Conservation (phyloP, 2,113 vertebrate species). For the Eulemur macaco region DNA sequence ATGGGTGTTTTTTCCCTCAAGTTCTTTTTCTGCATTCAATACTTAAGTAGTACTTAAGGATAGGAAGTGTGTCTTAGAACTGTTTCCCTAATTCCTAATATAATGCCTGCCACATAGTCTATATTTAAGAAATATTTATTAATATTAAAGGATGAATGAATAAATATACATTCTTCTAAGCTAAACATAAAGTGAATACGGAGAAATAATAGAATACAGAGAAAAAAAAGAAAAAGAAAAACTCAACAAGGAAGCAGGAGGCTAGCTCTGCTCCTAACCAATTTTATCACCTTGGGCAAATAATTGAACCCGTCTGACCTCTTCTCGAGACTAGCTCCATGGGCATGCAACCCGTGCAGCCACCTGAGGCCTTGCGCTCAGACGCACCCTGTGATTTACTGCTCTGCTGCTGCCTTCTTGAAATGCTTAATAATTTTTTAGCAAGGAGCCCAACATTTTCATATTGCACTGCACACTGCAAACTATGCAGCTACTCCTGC, state of each 20-base stretch:
- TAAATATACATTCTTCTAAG: not conserved
- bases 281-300: not conserved
- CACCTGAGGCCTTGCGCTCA: not conserved
- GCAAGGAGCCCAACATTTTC: not conserved
- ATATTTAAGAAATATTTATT: conserved; percentile 1
- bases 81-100: not conserved
- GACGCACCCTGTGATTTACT: not conserved
- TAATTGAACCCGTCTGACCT: not conserved
- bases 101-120: not conserved
- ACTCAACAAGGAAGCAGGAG: not conserved
- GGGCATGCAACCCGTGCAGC: not conserved
- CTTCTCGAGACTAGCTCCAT: not conserved
- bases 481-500: not conserved
- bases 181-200: not conserved
- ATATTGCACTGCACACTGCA: not conserved
- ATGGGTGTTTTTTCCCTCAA: not conserved
- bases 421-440: not conserved
- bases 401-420: not conserved
- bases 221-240: not conserved
- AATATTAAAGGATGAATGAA: conserved; percentile 33
- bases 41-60: not conserved
- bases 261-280: not conserved
- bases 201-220: not conserved
- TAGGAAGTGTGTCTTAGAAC: not conserved
- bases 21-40: not conserved